A percentile compares a stretch with the other conserved stretches of the same genome.
Evolutionary conservation across 2,797 vertebrate species (phyloP).

Genomic region (Notolabrus celidotus): DNA sequence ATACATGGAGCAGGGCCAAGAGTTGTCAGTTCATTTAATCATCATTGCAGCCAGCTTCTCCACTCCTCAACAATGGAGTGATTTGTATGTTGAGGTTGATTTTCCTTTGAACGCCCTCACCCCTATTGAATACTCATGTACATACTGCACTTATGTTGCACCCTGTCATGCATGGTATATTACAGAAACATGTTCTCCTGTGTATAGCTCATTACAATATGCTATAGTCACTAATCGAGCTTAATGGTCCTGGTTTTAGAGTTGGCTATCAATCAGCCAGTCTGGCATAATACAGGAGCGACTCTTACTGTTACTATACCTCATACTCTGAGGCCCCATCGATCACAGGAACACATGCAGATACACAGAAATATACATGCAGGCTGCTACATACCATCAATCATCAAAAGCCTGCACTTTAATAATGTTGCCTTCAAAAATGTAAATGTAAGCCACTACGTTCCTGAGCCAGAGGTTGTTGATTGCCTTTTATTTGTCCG

Average conservation of each 20-base stretch:
- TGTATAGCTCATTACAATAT: slow-evolving; percentile 63
- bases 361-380: slow-evolving; percentile 32
- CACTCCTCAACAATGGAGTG: not conserved
- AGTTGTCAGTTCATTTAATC: slow-evolving; percentile 1
- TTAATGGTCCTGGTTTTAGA: slow-evolving; percentile 67
- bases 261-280: slow-evolving; percentile 70
- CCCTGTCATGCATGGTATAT: slow-evolving; percentile 50
- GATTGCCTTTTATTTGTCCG: slow-evolving; percentile 70
- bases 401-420: slow-evolving; percentile 53
- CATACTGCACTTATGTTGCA: slow-evolving; percentile 32
- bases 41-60: not conserved
- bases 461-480: slow-evolving; percentile 53
- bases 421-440: slow-evolving; percentile 52
- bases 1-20: not conserved
- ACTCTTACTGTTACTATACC: slow-evolving; percentile 58
- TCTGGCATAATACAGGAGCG: slow-evolving; percentile 57
- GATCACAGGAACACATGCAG: slow-evolving; percentile 54
- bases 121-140: not conserved
- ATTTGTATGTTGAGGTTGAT: not conserved
- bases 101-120: slow-evolving; percentile 2
- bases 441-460: slow-evolving; percentile 60
- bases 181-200: slow-evolving; percentile 52
- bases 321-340: slow-evolving; percentile 59
- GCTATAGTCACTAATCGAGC: slow-evolving; percentile 58
- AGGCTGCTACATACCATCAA: slow-evolving; percentile 47